Evolutionary conservation across 2,888 invertebrate genomes (phyloP), one percentile per base, ranked within the genome.

Genomic region (Caenorhabditis afra): DNA sequence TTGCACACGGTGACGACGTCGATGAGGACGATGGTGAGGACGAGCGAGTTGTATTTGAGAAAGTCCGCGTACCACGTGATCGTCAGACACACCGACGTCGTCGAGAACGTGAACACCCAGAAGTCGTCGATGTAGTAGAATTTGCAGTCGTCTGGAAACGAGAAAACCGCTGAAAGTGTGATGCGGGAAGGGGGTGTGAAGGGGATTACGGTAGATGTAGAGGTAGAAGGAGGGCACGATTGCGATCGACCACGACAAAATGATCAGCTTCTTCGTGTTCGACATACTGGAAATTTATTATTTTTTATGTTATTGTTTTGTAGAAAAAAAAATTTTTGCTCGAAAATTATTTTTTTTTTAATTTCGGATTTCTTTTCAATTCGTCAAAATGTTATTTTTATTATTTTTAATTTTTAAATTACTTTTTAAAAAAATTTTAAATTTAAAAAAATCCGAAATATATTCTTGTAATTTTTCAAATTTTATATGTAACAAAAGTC

Each of bases 41-140:
- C 79, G n/a, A 81, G 79, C 1, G 74, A 57, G 57, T 73, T 76
- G 61, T 81, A 83, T 22, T 83, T 83, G n/a, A 71, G 65, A 53
- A 83, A 83, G 45, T 83, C 81, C 3, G 81, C 71, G 41, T 83
- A 83, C 83, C 83, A 83, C 18, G 73, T 61, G 14, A 83, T 83
- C 11, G 73, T 68, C 16, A n/a, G 23, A 35, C 83, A 83, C 12
- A 73, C 75, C 1, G 65, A 59, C 10, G 79, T 79, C 3, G 47
- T 59, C 10, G 75, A 67, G 41, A 81, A 83, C 3, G 58, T 59
- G 55, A 83, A 83, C 3, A 79, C 75, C 81, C 81, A 81, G 18
- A 81, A 77, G n/a, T 62, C 77, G 2, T 67, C 59, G 16, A 62
- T 53, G 59, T 68, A 83, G 61, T 65, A 79, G 53, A 83, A 79